These are phyloP conservation scores for Alectura lathami DNA, from an alignment of 2,113 vertebrate genomes.

Conservation along the genomic window DNA sequence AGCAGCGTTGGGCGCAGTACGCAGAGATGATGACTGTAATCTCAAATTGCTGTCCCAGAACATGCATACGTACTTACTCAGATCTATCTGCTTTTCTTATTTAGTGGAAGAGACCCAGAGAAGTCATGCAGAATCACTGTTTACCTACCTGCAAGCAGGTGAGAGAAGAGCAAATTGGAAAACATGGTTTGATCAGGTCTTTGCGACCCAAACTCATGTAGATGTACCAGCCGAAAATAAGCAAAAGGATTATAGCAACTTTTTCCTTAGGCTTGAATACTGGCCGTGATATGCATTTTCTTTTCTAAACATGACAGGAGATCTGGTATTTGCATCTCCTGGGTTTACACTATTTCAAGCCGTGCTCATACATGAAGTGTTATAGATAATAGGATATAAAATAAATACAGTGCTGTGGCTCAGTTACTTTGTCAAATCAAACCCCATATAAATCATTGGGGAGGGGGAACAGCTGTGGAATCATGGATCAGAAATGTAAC, in stretches of 20 bases:
- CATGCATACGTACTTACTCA: background rate
- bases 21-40: background rate
- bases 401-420: background rate
- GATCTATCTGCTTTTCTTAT: background rate
- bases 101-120: background rate
- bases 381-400: background rate
- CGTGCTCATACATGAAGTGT: background rate
- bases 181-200: background rate
- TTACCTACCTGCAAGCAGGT: slow-evolving; percentile 70
- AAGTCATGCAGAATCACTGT: slow-evolving; percentile 46
- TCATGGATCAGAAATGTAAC: background rate
- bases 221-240: background rate
- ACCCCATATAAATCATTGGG: background rate
- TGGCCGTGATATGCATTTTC: background rate
- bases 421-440: background rate
- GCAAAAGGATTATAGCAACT: background rate
- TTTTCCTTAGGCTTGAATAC: background rate
- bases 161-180: background rate
- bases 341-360: background rate
- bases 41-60: background rate
- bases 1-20: background rate
- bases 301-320: background rate
- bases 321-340: background rate
- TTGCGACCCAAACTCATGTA: background rate
- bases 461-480: too few relatives aligned